Evolutionary conservation across 2,888 invertebrate species (phyloP).

Genomic region (Cosmia trapezina): DNA sequence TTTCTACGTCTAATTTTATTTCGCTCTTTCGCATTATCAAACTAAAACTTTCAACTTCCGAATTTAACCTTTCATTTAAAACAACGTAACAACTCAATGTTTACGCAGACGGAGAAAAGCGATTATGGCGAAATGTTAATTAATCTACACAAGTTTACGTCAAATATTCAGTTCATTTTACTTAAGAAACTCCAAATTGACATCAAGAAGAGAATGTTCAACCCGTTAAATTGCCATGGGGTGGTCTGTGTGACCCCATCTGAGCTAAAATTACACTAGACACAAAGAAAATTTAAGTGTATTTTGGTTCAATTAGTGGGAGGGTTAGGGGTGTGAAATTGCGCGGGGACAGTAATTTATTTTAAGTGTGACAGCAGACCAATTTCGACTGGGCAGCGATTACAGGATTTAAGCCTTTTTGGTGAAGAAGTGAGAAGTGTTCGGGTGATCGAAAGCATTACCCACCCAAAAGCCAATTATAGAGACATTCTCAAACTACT

Average conservation of each 20-base stretch:
- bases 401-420: constrained; percentile 63
- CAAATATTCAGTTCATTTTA: constrained; percentile 77
- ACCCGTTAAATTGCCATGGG: constrained; percentile 84
- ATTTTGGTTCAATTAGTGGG: constrained; percentile 87
- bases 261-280: constrained; percentile 86
- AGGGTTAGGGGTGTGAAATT: constrained; percentile 85
- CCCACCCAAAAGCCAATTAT: constrained; percentile 1
- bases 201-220: constrained; percentile 74
- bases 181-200: constrained; percentile 74
- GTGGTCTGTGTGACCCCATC: constrained; percentile 82
- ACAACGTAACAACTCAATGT: constrained; percentile 52
- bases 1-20: not conserved
- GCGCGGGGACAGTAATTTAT: constrained; percentile 84
- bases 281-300: constrained; percentile 88
- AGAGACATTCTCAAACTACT: not conserved
- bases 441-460: constrained; percentile 13
- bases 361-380: constrained; percentile 82
- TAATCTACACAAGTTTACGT: constrained; percentile 64
- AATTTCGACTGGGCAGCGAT: constrained; percentile 73
- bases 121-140: constrained; percentile 62
- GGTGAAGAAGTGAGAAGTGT: constrained; percentile 13
- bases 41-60: not conserved
- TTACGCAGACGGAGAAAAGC: constrained; percentile 55
- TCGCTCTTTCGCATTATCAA: not conserved
- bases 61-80: constrained; percentile 37